Percentiles rank a stretch among this genome's conserved stretches.
These are phyloP conservation scores for Hemithea aestivaria DNA, from an alignment of 2,888 invertebrate genomes.

Conservation along the genomic window DNA sequence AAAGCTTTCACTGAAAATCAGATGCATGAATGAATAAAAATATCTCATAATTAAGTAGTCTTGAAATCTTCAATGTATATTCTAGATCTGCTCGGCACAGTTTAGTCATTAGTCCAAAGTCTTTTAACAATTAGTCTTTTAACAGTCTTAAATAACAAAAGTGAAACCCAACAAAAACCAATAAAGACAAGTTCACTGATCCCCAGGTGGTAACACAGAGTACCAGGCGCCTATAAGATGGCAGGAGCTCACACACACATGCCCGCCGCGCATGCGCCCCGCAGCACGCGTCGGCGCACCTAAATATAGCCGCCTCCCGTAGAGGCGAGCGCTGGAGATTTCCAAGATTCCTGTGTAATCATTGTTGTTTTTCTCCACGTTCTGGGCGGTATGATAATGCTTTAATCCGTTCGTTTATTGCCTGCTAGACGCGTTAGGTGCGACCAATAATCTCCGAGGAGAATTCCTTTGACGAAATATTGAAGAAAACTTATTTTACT, in stretches of 20 bases:
- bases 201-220: constrained; percentile 30
- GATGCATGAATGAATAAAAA: too few species aligned
- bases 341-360: constrained; percentile 62
- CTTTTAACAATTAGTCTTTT: too few species aligned
- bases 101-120: too few species aligned
- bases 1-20: too few species aligned
- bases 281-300: constrained; percentile 60
- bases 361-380: constrained; percentile 28
- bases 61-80: too few species aligned
- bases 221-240: constrained; percentile 37
- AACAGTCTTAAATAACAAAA: neutral
- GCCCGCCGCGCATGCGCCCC: constrained; percentile 40
- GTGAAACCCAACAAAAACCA: constrained; percentile 13
- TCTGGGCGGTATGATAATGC: constrained; percentile 11
- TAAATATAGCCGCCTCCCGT: constrained; percentile 72
- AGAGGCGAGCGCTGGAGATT: constrained; percentile 62
- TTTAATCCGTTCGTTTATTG: constrained; percentile 1
- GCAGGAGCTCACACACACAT: constrained; percentile 40
- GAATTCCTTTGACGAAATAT: too few species aligned
- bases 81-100: too few species aligned
- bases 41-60: too few species aligned
- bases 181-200: constrained; percentile 31
- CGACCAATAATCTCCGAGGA: too few species aligned
- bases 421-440: too few species aligned
- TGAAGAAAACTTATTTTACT: too few species aligned